Conservation (phyloP, 2,888 invertebrate genomes). For the Hydrotaea cyrtoneurina region DNA sequence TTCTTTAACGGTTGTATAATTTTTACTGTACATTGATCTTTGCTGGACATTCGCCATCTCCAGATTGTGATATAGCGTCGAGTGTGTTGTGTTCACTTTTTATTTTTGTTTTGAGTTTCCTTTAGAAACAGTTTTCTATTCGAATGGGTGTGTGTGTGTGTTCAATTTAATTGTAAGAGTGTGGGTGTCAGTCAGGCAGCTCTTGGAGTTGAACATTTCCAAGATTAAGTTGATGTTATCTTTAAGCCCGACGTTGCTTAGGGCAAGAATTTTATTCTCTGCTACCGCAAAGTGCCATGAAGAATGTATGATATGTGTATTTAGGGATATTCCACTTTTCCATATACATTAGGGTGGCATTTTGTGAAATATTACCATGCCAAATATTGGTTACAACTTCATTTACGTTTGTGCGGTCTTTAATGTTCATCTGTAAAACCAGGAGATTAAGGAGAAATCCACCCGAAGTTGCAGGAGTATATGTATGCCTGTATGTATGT, state of each 20-base stretch:
- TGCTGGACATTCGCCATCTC: constrained; percentile 1
- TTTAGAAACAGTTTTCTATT: neutral
- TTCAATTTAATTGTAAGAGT: neutral
- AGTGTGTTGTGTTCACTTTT: neutral
- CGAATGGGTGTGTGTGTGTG: constrained; percentile 32
- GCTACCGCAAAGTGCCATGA: constrained; percentile 24
- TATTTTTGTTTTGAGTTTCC: neutral
- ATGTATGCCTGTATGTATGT: too few species aligned
- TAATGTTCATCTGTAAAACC: too few species aligned
- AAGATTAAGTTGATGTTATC: constrained; percentile 35
- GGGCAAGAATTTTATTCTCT: constrained; percentile 22
- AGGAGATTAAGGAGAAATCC: too few species aligned
- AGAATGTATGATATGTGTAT: neutral
- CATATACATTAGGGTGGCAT: neutral
- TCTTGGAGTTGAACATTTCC: constrained; percentile 3
- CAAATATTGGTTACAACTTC: too few species aligned
- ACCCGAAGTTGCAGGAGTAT: too few species aligned
- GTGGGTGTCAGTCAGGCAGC: neutral
- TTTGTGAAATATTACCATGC: too few species aligned
- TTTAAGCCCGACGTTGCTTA: constrained; percentile 30
- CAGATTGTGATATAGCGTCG: neutral
- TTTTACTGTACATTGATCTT: constrained; percentile 32
- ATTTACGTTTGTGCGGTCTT: too few species aligned
- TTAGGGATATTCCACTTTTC: constrained; percentile 40
- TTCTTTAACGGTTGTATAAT: neutral